Evolutionary conservation across 2,888 invertebrate genomes (phyloP).

Genomic region (Nowickia ferox): DNA sequence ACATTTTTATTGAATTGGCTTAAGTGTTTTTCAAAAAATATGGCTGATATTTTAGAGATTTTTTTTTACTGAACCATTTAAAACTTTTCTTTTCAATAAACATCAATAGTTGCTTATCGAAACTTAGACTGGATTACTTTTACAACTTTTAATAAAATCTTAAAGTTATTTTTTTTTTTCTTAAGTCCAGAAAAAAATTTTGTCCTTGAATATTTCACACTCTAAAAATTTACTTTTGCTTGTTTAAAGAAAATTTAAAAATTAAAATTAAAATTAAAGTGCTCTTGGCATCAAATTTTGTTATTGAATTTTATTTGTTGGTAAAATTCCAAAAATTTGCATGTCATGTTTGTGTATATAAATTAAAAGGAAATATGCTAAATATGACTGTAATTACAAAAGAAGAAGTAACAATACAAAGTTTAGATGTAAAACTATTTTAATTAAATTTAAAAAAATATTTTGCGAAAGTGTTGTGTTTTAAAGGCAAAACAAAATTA

Average conservation of each 20-base stretch:
- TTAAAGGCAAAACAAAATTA: too few species aligned
- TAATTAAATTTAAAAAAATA: too few species aligned
- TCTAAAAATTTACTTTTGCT: not conserved
- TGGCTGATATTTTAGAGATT: too few species aligned
- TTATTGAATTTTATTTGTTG: not conserved
- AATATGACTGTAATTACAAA: too few species aligned
- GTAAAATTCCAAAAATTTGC: conserved; percentile 6
- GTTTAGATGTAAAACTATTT: too few species aligned
- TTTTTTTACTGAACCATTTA: too few species aligned
- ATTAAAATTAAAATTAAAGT: not conserved
- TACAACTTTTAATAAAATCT: not conserved
- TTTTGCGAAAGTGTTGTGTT: too few species aligned
- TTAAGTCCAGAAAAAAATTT: not conserved
- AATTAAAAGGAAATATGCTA: not conserved
- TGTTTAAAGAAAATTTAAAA: not conserved
- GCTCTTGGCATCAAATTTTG: not conserved
- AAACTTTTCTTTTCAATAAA: too few species aligned
- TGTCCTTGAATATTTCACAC: conserved; percentile 1
- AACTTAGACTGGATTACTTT: not conserved
- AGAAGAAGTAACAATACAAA: too few species aligned
- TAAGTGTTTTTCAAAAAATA: too few species aligned
- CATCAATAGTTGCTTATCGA: too few species aligned
- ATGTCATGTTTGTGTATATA: not conserved
- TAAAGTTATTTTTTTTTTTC: not conserved
- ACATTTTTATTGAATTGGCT: too few species aligned